These are phyloP conservation scores for Daphoenositta chrysoptera DNA, from an alignment of 2,113 vertebrate genomes.

Conservation along the genomic window DNA sequence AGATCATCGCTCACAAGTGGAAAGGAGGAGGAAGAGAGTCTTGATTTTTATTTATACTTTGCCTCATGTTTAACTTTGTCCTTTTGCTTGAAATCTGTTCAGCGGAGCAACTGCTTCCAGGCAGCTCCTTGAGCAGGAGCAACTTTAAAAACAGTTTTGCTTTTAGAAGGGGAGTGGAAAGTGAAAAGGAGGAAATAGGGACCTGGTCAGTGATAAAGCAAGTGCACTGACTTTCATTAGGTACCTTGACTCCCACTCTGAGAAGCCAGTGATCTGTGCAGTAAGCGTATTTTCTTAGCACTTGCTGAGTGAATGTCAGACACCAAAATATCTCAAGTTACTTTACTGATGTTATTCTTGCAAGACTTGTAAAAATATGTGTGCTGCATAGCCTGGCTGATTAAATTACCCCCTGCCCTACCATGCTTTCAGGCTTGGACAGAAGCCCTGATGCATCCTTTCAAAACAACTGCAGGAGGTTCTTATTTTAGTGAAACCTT, in stretches of 20 bases:
- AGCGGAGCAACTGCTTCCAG: background rate
- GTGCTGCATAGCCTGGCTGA: background rate
- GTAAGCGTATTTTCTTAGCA: constrained; percentile 47
- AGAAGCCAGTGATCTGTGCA: background rate
- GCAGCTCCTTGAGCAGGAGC: background rate
- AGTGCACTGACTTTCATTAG: background rate
- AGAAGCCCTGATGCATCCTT: background rate
- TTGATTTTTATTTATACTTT: constrained; percentile 65
- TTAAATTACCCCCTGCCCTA: constrained; percentile 32
- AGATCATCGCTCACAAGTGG: constrained; percentile 51
- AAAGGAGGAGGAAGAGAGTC: constrained; percentile 53
- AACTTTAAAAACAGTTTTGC: background rate
- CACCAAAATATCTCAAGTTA: constrained; percentile 56
- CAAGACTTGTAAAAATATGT: constrained; percentile 29
- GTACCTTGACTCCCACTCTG: constrained; percentile 23
- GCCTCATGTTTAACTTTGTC: constrained; percentile 59
- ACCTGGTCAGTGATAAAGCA: background rate
- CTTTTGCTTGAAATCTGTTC: constrained; percentile 53
- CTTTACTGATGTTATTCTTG: constrained; percentile 45
- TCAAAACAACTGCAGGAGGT: background rate
- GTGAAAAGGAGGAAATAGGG: background rate
- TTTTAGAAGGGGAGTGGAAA: background rate
- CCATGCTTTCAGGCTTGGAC: background rate
- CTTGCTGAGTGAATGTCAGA: constrained; percentile 44
- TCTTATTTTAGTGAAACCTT: background rate